Percentiles rank a stretch among this genome's conserved stretches.
Evolutionary conservation across 1,140 invertebrate genomes (phyloP).

Genomic region (Phymastichus coffea): DNA sequence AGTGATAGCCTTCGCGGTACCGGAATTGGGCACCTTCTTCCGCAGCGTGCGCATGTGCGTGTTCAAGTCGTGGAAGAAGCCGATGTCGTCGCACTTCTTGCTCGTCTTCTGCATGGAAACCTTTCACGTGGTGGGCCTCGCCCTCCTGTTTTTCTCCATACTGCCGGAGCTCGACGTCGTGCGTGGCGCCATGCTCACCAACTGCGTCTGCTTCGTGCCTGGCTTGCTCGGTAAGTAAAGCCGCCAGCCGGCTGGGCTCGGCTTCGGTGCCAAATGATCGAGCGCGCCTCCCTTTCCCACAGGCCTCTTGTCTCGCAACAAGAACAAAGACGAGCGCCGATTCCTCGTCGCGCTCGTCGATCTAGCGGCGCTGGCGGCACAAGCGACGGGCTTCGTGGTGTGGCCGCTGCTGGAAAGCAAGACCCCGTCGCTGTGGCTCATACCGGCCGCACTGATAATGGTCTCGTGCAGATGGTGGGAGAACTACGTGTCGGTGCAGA

Average conservation of each 20-base stretch:
- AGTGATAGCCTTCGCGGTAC: constrained; percentile 82
- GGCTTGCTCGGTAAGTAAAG: constrained; percentile 66
- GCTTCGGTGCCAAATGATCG: too few relatives aligned
- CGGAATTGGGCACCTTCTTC: constrained; percentile 83
- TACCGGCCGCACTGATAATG: constrained; percentile 79
- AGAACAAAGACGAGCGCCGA: constrained; percentile 70
- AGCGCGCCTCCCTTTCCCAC: constrained; percentile 30
- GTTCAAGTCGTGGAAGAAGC: constrained; percentile 81
- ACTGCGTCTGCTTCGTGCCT: constrained; percentile 88
- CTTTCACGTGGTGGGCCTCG: constrained; percentile 81
- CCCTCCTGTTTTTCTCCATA: constrained; percentile 81
- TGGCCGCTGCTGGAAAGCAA: constrained; percentile 80
- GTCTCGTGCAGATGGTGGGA: constrained; percentile 96
- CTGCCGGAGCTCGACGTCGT: constrained; percentile 89
- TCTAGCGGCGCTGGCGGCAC: constrained; percentile 76
- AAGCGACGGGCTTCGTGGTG: constrained; percentile 84
- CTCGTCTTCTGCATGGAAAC: constrained; percentile 80
- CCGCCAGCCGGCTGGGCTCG: too few relatives aligned
- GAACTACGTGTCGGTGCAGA: constrained; percentile 86
- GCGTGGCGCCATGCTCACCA: constrained; percentile 90
- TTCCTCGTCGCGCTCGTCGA: constrained; percentile 81
- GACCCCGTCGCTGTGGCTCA: constrained; percentile 72
- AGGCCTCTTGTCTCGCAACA: constrained; percentile 76
- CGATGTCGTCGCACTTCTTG: constrained; percentile 65
- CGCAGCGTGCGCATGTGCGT: constrained; percentile 84